Evolutionary conservation across 2,113 vertebrate species (phyloP).

Genomic region (Chlamydotis undulata): DNA sequence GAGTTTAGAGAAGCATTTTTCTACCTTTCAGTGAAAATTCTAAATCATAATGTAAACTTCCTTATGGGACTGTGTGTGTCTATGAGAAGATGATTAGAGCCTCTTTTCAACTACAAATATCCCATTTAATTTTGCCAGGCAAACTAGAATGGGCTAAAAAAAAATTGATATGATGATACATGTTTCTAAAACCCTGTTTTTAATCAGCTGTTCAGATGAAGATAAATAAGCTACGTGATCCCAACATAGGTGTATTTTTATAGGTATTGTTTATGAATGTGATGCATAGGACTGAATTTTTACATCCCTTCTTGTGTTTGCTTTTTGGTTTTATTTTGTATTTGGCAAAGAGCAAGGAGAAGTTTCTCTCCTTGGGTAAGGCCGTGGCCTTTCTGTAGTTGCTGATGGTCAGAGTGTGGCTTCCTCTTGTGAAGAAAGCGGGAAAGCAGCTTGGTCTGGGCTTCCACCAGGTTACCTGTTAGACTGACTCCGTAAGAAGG

Average conservation of each 20-base stretch:
- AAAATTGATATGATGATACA: accelerated
- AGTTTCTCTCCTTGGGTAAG: neutral
- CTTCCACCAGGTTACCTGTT: neutral
- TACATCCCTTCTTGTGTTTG: neutral
- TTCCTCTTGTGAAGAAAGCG: neutral
- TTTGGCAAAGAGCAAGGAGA: neutral
- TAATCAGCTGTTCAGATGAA: neutral
- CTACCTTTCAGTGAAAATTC: neutral
- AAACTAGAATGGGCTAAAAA: neutral
- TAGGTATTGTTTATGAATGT: neutral
- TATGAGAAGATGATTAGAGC: neutral
- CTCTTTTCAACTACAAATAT: neutral
- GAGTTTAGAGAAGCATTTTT: neutral
- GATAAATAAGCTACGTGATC: neutral
- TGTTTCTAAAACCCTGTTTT: neutral
- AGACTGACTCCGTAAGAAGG: neutral
- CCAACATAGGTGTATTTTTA: neutral
- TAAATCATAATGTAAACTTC: neutral
- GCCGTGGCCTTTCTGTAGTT: neutral
- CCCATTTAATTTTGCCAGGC: neutral
- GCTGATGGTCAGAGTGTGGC: neutral
- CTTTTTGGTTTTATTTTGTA: neutral
- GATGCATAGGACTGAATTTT: neutral
- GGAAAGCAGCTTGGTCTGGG: neutral
- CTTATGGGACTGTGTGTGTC: neutral